Base-by-base conservation (phyloP, 1,140 invertebrate genomes). In the Sminthurinus signatus region DNA sequence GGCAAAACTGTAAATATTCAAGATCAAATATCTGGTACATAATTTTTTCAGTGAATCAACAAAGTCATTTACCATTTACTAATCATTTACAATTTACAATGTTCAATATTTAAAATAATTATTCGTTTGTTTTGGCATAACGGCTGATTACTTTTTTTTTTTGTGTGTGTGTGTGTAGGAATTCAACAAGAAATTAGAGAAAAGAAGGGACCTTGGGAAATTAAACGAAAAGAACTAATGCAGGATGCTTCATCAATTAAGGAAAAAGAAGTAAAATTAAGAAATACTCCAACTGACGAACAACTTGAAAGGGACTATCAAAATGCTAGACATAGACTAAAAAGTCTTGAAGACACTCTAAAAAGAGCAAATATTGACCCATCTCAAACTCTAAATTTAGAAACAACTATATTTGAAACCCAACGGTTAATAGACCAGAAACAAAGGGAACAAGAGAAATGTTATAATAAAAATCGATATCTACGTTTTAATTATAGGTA, bases 401-500 rank as follows among this genome's bases (percentile, higher is more conserved):
- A 52, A 28, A 29, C 10, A 8, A 27, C 50, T 27, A 23, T 52
- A 3, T n/a, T 8, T 52, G 27, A 52, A 28, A 8, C 23, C 15
- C 4, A 28, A 14, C 19, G 10, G 3, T 8, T 8, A 27, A 52
- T 52, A 14, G 5, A 23, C n/a, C 23, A 12, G 3, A 52, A 19
- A 14, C 5, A 28, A 14, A 5, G 8, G 12, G 28, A 52, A 28
- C 14, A 27, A 14, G 50, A 52, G 2, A 25, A 28, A 5, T 27
- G 10, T 10, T 52, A 28, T n/a, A 14, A 28, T 2, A 2, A 3
- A 10, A 27, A 52, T 28, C 19, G 10, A 8, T 52, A 28, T n/a
- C 50, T 52, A 19, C 50, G 27, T 2, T 52, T 52, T 52, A 25
- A 4, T 52, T 52, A 52, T 23, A 52, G 14, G 50, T 52, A 52